Evolutionary conservation across 2,888 invertebrate species (phyloP), one percentile per base, ranked within the genome.

Genomic region (Orthosia gracilis): DNA sequence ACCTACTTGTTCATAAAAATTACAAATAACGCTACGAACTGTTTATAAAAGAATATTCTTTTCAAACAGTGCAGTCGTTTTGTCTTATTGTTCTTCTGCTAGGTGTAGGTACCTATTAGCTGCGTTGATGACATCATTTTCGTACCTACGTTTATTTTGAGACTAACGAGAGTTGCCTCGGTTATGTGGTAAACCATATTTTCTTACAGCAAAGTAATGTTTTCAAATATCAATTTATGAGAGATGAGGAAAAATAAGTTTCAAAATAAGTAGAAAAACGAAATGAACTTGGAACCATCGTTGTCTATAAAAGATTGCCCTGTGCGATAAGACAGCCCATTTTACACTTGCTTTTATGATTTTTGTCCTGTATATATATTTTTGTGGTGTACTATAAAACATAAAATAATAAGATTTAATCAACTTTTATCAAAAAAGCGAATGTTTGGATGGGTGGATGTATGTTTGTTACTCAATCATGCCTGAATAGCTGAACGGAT

Each of bases 1-100:
- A 73, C 91, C 94, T 90, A 93, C 91, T 94, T 94, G 89, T 84
- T 88, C 88, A 89, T 72, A 86, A 63, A 88, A 88, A 89, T 87
- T 87, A 85, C 69, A 76, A 87, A 83, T 80, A 83, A 75, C 84
- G 80, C 73, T 85, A 78, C 77, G 77, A 79, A 74, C 50, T 76
- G 68, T 80, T 78, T 63, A 67, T 40, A 71, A 76, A 80, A 80
- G 49, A 63, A 63, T 66, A 76, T 76, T 74, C 45, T 80, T 64
- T 73, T 66, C 52, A 62, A 62, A 66, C 40, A 40, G 17, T 65
- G 52, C 26, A 62, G 57, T 57, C 73, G 62, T 74, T 76, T 73
- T 50, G 67, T 74, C 55, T 67, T 71, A 72, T 84, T 79, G 74
- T 83, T 73, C 81, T 75, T 69, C 55, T 83, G 73, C 52, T 70